Evolutionary conservation across 2,888 invertebrate genomes (phyloP).

Genomic region (Cyclophora punctaria): DNA sequence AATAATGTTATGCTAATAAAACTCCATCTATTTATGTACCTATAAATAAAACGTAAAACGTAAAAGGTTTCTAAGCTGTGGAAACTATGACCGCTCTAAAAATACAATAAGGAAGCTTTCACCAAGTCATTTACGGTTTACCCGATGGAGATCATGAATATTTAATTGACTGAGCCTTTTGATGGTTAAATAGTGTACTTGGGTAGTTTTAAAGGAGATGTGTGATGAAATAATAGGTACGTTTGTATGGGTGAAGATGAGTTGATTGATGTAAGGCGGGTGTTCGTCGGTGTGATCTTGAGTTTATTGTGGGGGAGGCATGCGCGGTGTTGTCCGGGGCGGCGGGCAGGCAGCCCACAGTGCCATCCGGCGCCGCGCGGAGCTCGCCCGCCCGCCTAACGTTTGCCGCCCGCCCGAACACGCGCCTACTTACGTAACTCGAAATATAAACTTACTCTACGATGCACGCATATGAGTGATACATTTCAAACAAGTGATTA

Average conservation of each 20-base stretch:
- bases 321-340: slow-evolving; percentile 50
- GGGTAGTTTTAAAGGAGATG: slow-evolving; percentile 26
- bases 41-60: slow-evolving; percentile 18
- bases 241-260: slow-evolving; percentile 49
- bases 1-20: no score
- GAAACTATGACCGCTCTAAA: slow-evolving; percentile 32
- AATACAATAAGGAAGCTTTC: slow-evolving; percentile 50
- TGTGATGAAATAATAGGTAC: no score
- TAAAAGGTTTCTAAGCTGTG: slow-evolving; percentile 10
- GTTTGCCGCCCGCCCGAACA: slow-evolving; percentile 15
- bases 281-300: slow-evolving; percentile 53
- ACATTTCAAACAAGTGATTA: neutral
- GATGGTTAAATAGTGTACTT: no score
- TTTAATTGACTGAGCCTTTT: slow-evolving; percentile 28
- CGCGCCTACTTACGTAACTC: slow-evolving; percentile 60
- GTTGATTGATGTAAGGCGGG: slow-evolving; percentile 46
- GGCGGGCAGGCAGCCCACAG: slow-evolving; percentile 34
- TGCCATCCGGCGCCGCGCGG: slow-evolving; percentile 48
- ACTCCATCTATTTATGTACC: slow-evolving; percentile 12
- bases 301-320: slow-evolving; percentile 58
- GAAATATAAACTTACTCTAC: slow-evolving; percentile 25
- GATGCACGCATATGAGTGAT: slow-evolving; percentile 16
- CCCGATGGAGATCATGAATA: slow-evolving; percentile 56
- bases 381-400: slow-evolving; percentile 31
- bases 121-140: slow-evolving; percentile 42